Evolutionary conservation across 2,888 invertebrate genomes (phyloP).

Genomic region (Sclerodermus sp.): DNA sequence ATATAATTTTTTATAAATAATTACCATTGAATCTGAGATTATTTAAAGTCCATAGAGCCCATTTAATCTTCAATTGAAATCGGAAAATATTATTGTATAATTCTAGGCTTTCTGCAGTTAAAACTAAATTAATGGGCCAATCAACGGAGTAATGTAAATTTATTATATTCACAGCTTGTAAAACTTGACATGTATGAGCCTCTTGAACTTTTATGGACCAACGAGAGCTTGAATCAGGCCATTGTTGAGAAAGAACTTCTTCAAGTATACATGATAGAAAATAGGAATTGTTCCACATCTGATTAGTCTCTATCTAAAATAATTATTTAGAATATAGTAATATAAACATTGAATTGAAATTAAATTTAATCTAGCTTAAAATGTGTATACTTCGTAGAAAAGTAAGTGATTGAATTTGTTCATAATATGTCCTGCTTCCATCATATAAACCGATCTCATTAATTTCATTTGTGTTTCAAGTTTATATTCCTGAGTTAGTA

Average conservation of each 20-base stretch:
- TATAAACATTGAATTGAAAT: conserved; percentile 4
- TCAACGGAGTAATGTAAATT: conserved; percentile 50
- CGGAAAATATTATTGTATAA: conserved; percentile 58
- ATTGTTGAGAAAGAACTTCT: conserved; percentile 58
- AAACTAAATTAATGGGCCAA: conserved; percentile 55
- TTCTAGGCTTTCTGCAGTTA: conserved; percentile 43
- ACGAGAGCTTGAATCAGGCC: conserved; percentile 52
- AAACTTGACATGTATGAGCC: conserved; percentile 40
- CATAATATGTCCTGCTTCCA: conserved; percentile 62
- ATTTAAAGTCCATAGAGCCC: conserved; percentile 61
- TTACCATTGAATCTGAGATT: conserved; percentile 57
- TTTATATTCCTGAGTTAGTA: conserved; percentile 59
- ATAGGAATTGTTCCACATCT: conserved; percentile 57
- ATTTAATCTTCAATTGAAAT: conserved; percentile 62
- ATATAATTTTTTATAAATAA: not conserved
- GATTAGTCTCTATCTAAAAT: conserved; percentile 57
- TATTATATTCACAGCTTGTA: conserved; percentile 46
- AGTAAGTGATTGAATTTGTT: conserved; percentile 59
- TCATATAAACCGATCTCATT: conserved; percentile 60
- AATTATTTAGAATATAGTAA: not conserved
- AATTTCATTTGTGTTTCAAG: conserved; percentile 58
- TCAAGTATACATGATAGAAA: conserved; percentile 58
- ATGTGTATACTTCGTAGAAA: conserved; percentile 59
- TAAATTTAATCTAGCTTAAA: too few species aligned
- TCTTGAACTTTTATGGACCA: conserved; percentile 49